A percentile compares a stretch with the other conserved stretches of the same genome.
These are phyloP conservation scores for Bergia puertoricense DNA, from an alignment of 92 coral and sea anemone species.

Conservation along the genomic window DNA sequence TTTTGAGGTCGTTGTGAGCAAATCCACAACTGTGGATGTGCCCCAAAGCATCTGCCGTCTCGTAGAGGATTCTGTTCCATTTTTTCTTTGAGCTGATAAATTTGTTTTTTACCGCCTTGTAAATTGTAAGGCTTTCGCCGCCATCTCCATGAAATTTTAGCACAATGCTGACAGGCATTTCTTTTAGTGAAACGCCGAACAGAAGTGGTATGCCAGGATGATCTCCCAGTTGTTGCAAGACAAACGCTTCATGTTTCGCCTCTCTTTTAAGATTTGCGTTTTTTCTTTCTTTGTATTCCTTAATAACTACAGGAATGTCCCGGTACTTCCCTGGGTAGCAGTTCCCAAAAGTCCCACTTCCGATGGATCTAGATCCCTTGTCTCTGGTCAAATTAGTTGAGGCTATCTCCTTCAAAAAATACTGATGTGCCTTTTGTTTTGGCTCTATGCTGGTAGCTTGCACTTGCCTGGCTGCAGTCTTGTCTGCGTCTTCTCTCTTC, in stretches of 20 bases:
- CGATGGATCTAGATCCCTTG: conserved; percentile 36
- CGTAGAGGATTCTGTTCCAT: conserved; percentile 39
- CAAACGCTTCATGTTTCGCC: conserved; percentile 42
- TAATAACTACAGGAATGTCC: conserved; percentile 48
- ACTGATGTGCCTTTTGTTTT: background rate
- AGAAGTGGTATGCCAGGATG: conserved; percentile 57
- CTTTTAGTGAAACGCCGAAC: conserved; percentile 44
- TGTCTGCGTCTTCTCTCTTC: background rate
- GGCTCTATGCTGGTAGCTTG: background rate
- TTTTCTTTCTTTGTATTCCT: conserved; percentile 45
- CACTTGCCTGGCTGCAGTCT: background rate
- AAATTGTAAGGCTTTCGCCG: conserved; percentile 30
- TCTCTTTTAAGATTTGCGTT: conserved; percentile 20
- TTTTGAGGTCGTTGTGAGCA: conserved; percentile 35
- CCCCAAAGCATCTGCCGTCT: conserved; percentile 34
- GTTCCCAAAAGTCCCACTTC: conserved; percentile 55
- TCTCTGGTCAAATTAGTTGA: conserved; percentile 34
- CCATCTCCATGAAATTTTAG: conserved; percentile 54
- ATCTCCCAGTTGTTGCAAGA: conserved; percentile 48
- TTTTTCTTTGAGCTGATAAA: background rate
- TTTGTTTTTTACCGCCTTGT: conserved; percentile 34
- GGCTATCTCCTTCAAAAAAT: conserved; percentile 16
- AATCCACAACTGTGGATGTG: conserved; percentile 41
- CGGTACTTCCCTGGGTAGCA: conserved; percentile 54
- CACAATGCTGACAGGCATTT: conserved; percentile 47